Conservation (phyloP, 2,888 invertebrate species). For the Gymnoscelis rufifasciata region DNA sequence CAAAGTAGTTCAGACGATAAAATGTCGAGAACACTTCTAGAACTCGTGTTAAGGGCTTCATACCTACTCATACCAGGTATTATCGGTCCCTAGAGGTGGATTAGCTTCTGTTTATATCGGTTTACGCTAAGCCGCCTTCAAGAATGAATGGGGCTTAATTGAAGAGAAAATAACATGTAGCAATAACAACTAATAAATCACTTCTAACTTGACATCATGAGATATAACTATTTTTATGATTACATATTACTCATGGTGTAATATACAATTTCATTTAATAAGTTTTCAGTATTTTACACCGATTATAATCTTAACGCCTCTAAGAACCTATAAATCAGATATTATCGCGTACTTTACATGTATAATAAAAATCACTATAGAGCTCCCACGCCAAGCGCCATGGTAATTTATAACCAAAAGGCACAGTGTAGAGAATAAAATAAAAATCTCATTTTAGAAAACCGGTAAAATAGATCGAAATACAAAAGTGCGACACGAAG, state of each 20-base stretch:
- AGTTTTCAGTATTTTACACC: background rate
- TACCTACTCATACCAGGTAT: slow-evolving; percentile 19
- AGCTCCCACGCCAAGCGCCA: slow-evolving; percentile 6
- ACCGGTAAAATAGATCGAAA: slow-evolving; percentile 3
- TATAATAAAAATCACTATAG: background rate
- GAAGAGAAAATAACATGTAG: slow-evolving; percentile 7
- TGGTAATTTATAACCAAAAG: slow-evolving; percentile 2
- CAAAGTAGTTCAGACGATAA: no score
- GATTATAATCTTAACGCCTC: background rate
- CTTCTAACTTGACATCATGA: no score
- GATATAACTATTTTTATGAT: no score
- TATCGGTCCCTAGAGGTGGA: slow-evolving; percentile 27
- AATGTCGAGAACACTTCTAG: background rate
- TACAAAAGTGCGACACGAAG: no score
- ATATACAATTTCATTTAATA: background rate
- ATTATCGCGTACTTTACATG: slow-evolving; percentile 1
- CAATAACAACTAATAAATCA: background rate
- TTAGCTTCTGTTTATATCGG: slow-evolving; percentile 36
- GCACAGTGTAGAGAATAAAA: slow-evolving; percentile 3
- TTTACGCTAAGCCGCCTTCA: slow-evolving; percentile 32
- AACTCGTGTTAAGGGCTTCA: slow-evolving; percentile 9
- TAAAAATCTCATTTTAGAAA: slow-evolving; percentile 3
- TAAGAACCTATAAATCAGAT: slow-evolving; percentile 1
- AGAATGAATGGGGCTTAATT: slow-evolving; percentile 31
- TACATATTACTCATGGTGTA: no score